A percentile compares a stretch with the other conserved stretches of the same genome.
These are phyloP conservation scores for Monochamus saltuarius DNA, from an alignment of 1,140 invertebrate species.

Conservation along the genomic window DNA sequence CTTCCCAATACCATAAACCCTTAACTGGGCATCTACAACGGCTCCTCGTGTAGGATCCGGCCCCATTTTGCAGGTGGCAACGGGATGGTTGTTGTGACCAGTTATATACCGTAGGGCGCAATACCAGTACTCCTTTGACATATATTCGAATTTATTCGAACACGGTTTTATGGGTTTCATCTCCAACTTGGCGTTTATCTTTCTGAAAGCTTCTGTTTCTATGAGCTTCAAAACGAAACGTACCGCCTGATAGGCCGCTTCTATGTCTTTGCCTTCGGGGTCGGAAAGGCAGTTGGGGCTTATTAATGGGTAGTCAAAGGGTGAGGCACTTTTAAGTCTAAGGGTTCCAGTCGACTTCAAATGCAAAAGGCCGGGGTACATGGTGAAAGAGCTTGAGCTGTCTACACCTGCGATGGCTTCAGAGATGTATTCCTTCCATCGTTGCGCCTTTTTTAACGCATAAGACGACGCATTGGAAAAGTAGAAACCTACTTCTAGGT, in stretches of 20 bases:
- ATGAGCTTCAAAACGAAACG: constrained; percentile 53
- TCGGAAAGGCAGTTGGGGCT: constrained; percentile 65
- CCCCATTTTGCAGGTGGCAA: constrained; percentile 47
- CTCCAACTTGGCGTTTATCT: constrained; percentile 46
- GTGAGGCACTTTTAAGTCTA: constrained; percentile 58
- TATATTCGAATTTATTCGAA: constrained; percentile 32
- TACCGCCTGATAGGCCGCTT: constrained; percentile 56
- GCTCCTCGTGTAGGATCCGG: constrained; percentile 12
- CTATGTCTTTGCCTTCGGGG: constrained; percentile 56
- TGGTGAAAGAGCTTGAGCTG: constrained; percentile 1
- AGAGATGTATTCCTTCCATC: background rate
- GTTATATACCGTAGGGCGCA: constrained; percentile 20
- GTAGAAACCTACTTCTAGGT: background rate
- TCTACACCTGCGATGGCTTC: background rate
- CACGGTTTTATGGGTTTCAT: constrained; percentile 47
- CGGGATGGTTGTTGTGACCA: constrained; percentile 31
- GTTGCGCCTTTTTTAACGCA: background rate
- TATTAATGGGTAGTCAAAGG: constrained; percentile 63
- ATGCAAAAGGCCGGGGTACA: constrained; percentile 54
- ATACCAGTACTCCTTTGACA: constrained; percentile 31
- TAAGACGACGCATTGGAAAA: background rate
- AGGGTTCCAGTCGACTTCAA: constrained; percentile 64
- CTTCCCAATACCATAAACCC: constrained; percentile 32
- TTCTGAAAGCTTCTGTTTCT: constrained; percentile 54
- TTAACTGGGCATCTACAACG: constrained; percentile 31